These are phyloP conservation scores for Ectemnius cavifrons DNA, from an alignment of 2,888 invertebrate genomes.

Conservation along the genomic window DNA sequence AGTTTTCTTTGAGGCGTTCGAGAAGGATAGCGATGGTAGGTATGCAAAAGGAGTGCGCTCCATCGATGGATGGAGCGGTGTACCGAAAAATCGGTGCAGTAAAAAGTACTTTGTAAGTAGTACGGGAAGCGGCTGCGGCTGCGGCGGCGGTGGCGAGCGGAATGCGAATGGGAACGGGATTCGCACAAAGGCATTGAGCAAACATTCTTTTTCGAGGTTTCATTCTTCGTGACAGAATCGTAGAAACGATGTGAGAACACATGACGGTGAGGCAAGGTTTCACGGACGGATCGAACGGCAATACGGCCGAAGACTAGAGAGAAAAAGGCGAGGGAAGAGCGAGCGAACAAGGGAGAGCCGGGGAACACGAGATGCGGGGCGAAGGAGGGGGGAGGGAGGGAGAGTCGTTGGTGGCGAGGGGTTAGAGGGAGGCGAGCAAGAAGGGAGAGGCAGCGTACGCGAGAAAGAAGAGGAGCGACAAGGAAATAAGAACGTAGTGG, in stretches of 20 bases:
- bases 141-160: slow-evolving; percentile 36
- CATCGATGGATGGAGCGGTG: too few species aligned
- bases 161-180: slow-evolving; percentile 56
- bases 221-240: slow-evolving; percentile 62
- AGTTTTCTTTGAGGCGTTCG: too few species aligned
- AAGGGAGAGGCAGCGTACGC: slow-evolving; percentile 32
- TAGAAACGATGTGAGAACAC: slow-evolving; percentile 64
- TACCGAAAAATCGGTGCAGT: slow-evolving; percentile 2
- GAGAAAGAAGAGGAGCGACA: slow-evolving; percentile 50
- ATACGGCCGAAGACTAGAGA: slow-evolving; percentile 44
- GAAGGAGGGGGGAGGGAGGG: neutral
- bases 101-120: slow-evolving; percentile 7
- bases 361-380: slow-evolving; percentile 13
- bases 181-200: slow-evolving; percentile 59
- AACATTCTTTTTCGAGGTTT: slow-evolving; percentile 61
- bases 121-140: slow-evolving; percentile 45
- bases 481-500: slow-evolving; percentile 64
- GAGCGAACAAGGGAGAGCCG: slow-evolving; percentile 21
- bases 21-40: too few species aligned
- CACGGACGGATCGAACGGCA: slow-evolving; percentile 60
- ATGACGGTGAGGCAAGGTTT: slow-evolving; percentile 59
- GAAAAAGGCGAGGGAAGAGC: slow-evolving; percentile 18
- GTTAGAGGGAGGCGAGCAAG: slow-evolving; percentile 19
- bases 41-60: too few species aligned
- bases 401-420: slow-evolving; percentile 6